These are phyloP conservation scores for Acholoe squamosa DNA, from an alignment of 2,888 invertebrate species.

Conservation along the genomic window DNA sequence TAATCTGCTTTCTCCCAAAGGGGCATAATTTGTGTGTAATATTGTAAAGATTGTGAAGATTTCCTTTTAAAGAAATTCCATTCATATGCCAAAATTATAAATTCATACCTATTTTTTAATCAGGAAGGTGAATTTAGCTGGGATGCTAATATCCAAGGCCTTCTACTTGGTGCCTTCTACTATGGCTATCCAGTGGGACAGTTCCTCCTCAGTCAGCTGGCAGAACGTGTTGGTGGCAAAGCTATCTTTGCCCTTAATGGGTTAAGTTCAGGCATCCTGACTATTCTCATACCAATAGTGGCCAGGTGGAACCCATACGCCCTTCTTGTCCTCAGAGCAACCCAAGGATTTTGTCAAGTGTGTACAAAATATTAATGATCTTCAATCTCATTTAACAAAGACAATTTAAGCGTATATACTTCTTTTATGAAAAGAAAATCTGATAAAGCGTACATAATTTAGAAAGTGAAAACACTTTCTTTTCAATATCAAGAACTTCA, in stretches of 20 bases:
- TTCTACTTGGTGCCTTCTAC: slow-evolving; percentile 70
- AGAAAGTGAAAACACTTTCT: too few species aligned
- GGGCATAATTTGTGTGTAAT: too few species aligned
- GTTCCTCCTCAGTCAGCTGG: slow-evolving; percentile 68
- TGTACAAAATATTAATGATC: background rate
- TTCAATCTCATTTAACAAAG: background rate
- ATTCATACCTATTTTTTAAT: background rate
- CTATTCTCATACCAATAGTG: slow-evolving; percentile 41
- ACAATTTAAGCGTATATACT: background rate
- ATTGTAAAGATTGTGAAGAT: background rate
- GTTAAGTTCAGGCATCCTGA: slow-evolving; percentile 53
- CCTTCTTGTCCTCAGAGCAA: background rate
- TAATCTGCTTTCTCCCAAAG: too few species aligned
- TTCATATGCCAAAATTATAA: background rate
- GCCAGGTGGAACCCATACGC: slow-evolving; percentile 51
- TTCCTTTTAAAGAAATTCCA: background rate
- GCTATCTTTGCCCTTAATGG: slow-evolving; percentile 53
- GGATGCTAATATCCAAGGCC: slow-evolving; percentile 65
- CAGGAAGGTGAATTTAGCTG: slow-evolving; percentile 68
- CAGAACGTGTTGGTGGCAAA: slow-evolving; percentile 62
- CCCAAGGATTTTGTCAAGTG: slow-evolving; percentile 45
- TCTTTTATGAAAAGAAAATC: too few species aligned
- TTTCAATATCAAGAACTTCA: too few species aligned
- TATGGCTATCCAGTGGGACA: slow-evolving; percentile 71
- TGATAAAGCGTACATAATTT: too few species aligned